Percentiles rank a stretch among this genome's conserved stretches.
These are phyloP conservation scores for Schizothorax lantsangensis DNA, from an alignment of 2,797 vertebrate genomes.

Conservation along the genomic window DNA sequence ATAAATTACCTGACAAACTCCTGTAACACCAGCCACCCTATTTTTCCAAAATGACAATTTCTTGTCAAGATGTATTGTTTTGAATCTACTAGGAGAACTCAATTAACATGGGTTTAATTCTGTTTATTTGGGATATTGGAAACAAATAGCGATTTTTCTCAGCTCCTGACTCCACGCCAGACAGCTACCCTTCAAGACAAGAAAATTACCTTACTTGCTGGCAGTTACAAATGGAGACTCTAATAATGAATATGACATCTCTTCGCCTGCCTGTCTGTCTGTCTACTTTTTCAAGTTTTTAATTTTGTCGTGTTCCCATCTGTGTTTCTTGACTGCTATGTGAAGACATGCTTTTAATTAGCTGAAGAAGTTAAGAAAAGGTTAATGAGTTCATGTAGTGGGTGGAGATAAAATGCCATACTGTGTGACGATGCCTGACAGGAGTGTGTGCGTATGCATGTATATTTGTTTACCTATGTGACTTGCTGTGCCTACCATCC, in stretches of 20 bases:
- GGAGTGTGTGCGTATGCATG: slow-evolving; percentile 21
- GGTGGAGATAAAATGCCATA: slow-evolving; percentile 60
- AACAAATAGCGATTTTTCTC: slow-evolving; percentile 73
- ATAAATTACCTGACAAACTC: slow-evolving; percentile 83
- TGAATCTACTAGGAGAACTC: slow-evolving; percentile 68
- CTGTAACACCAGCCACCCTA: slow-evolving; percentile 71
- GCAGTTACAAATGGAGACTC: slow-evolving; percentile 39
- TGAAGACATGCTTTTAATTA: slow-evolving; percentile 70
- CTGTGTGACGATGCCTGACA: slow-evolving; percentile 29
- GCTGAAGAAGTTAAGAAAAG: slow-evolving; percentile 71
- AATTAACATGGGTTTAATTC: slow-evolving; percentile 78
- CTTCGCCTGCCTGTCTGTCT: slow-evolving; percentile 46
- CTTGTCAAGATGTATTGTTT: slow-evolving; percentile 74
- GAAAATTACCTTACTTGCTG: slow-evolving; percentile 58
- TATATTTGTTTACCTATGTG: slow-evolving; percentile 33
- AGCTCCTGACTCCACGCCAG: slow-evolving; percentile 66
- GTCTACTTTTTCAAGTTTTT: slow-evolving; percentile 35
- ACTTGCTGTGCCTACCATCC: slow-evolving; percentile 10
- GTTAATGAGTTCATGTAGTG: slow-evolving; percentile 75
- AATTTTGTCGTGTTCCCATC: slow-evolving; percentile 43
- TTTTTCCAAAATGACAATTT: slow-evolving; percentile 72
- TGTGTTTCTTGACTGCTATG: slow-evolving; percentile 50
- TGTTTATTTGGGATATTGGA: slow-evolving; percentile 74
- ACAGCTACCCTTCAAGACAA: slow-evolving; percentile 50
- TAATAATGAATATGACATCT: slow-evolving; percentile 51